These are phyloP conservation scores for Eumerus sabulonum DNA, from an alignment of 2,888 invertebrate species.

Conservation along the genomic window DNA sequence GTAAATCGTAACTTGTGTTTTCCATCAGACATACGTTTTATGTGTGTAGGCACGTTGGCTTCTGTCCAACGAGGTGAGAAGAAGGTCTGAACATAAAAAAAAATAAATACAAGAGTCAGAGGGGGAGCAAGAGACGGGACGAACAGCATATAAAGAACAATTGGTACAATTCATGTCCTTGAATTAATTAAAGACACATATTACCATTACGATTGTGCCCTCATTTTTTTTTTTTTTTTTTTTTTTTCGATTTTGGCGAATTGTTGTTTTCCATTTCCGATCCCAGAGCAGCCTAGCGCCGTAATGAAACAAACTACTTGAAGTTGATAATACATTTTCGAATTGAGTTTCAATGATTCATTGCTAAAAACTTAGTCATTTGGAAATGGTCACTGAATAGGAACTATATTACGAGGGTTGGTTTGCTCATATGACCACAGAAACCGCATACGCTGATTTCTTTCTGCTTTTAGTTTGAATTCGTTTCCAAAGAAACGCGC, in stretches of 20 bases:
- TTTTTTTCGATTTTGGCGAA: conserved; percentile 21
- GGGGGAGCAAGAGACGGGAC: conserved; percentile 36
- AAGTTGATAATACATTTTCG: conserved; percentile 35
- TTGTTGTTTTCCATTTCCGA: conserved; percentile 60
- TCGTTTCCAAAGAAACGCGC: neutral
- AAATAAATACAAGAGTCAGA: conserved; percentile 20
- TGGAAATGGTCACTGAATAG: neutral
- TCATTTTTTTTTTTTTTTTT: too few relatives aligned
- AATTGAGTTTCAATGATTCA: neutral
- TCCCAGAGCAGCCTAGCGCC: too few relatives aligned
- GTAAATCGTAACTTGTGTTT: conserved; percentile 41
- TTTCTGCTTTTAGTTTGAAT: neutral
- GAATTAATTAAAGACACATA: conserved; percentile 62
- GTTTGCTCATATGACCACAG: conserved; percentile 11
- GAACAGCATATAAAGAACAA: conserved; percentile 13
- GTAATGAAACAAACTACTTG: conserved; percentile 20
- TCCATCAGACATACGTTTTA: conserved; percentile 15
- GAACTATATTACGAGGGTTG: too few relatives aligned
- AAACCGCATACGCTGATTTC: conserved; percentile 28
- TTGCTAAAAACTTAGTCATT: neutral
- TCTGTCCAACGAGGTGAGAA: conserved; percentile 60
- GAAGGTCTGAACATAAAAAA: conserved; percentile 4
- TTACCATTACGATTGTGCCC: conserved; percentile 41
- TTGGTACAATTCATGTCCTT: conserved; percentile 52
- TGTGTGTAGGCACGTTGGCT: conserved; percentile 18